A percentile compares a stretch with the other conserved stretches of the same genome.
Conservation (phyloP, 2,113 vertebrate genomes). For the Syngnathus typhle region DNA sequence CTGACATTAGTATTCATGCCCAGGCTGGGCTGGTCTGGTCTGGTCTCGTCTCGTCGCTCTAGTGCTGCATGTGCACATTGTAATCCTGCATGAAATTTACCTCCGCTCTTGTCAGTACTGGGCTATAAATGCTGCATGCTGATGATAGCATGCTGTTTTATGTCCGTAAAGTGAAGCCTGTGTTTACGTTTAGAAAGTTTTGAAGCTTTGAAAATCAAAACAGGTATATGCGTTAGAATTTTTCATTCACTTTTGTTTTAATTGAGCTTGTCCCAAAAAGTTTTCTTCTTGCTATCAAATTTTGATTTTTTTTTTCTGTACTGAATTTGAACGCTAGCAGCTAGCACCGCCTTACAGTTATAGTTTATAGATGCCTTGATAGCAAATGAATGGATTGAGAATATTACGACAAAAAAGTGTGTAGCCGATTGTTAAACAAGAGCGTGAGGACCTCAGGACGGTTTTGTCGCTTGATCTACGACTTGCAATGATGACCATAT, state of each 20-base stretch:
- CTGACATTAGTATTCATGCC: slow-evolving; percentile 44
- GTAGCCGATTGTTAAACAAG: slow-evolving; percentile 33
- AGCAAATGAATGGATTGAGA: neutral
- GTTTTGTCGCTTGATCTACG: slow-evolving; percentile 27
- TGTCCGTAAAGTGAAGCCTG: neutral
- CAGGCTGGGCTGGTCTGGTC: slow-evolving; percentile 12
- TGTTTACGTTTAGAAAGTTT: neutral
- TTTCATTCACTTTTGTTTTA: neutral
- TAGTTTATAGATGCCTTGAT: neutral
- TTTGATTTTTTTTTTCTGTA: no score
- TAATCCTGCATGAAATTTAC: neutral
- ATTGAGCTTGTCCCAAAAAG: no score
- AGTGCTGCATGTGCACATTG: slow-evolving; percentile 11
- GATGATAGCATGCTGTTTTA: neutral
- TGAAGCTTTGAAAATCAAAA: neutral
- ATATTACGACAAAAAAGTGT: neutral
- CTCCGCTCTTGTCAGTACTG: neutral
- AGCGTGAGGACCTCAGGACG: slow-evolving; percentile 25
- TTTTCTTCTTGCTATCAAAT: no score
- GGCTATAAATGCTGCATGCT: neutral
- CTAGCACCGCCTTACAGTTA: neutral
- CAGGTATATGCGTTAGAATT: neutral
- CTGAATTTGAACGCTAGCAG: no score
- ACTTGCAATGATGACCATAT: slow-evolving; percentile 23
- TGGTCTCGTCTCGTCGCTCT: neutral